Conservation (phyloP, 2,888 invertebrate species). For the Meiosimyza platycephala region DNA sequence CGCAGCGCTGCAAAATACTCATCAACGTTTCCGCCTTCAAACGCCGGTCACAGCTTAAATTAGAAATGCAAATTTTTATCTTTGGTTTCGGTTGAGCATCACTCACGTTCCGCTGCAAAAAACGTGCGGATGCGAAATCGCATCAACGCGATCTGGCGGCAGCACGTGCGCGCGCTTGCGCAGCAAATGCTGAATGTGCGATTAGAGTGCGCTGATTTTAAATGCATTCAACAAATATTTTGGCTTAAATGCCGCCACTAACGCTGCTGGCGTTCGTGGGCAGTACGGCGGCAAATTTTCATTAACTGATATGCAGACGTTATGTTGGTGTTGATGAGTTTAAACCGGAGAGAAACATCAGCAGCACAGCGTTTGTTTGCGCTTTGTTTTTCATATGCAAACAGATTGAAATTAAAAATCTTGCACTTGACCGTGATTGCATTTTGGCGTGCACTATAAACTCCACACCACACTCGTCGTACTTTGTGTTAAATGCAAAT, state of each 20-base stretch:
- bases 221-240: conserved; percentile 5
- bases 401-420: conserved; percentile 18
- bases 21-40: not conserved
- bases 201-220: not conserved
- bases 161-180: conserved; percentile 16
- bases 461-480: not conserved
- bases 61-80: conserved; percentile 28
- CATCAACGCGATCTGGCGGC: conserved; percentile 17
- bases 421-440: conserved; percentile 47
- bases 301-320: conserved; percentile 6
- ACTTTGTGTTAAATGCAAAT: not conserved
- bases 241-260: conserved; percentile 21
- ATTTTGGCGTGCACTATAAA: not conserved
- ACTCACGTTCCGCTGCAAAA: conserved; percentile 19
- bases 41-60: conserved; percentile 10
- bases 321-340: no score
- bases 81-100: conserved; percentile 11
- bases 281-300: not conserved
- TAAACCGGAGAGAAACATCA: no score
- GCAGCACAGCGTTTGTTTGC: no score
- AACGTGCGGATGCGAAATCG: conserved; percentile 31
- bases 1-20: no score
- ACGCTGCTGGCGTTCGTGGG: conserved; percentile 3
- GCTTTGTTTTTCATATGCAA: not conserved
- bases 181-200: not conserved